These are phyloP conservation scores for Steinernema scapterisci DNA, from an alignment of 2,888 invertebrate genomes.

Conservation along the genomic window DNA sequence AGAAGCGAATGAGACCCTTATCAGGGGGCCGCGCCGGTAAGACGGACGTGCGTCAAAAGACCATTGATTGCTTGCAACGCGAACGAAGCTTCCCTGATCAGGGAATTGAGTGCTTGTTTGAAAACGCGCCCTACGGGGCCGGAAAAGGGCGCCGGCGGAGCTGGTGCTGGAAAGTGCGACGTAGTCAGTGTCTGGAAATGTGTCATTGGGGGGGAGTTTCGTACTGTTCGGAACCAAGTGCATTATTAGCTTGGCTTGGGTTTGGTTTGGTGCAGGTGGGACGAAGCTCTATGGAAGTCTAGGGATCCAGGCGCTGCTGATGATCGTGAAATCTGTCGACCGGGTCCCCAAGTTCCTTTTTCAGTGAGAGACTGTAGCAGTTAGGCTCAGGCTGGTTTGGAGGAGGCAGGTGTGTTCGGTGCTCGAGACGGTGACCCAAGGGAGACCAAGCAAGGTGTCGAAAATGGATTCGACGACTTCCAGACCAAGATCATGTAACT, in stretches of 20 bases:
- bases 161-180: no score
- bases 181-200: no score
- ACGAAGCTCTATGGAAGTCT: no score
- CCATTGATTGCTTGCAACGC: conserved; percentile 26
- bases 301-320: conserved; percentile 21
- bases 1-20: conserved; percentile 8
- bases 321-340: not conserved
- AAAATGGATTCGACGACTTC: conserved; percentile 52
- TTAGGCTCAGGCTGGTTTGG: conserved; percentile 46
- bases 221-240: no score
- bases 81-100: conserved; percentile 28
- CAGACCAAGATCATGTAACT: no score
- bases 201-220: no score
- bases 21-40: conserved; percentile 12
- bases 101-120: conserved; percentile 28
- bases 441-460: conserved; percentile 57
- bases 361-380: conserved; percentile 51
- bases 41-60: conserved; percentile 28
- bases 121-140: not conserved
- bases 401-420: conserved; percentile 46
- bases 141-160: no score
- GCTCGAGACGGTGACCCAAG: conserved; percentile 59
- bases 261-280: no score
- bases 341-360: conserved; percentile 36
- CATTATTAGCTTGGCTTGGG: no score